Conservation (phyloP, 2,113 vertebrate species). For the Melanocharis versteri region DNA sequence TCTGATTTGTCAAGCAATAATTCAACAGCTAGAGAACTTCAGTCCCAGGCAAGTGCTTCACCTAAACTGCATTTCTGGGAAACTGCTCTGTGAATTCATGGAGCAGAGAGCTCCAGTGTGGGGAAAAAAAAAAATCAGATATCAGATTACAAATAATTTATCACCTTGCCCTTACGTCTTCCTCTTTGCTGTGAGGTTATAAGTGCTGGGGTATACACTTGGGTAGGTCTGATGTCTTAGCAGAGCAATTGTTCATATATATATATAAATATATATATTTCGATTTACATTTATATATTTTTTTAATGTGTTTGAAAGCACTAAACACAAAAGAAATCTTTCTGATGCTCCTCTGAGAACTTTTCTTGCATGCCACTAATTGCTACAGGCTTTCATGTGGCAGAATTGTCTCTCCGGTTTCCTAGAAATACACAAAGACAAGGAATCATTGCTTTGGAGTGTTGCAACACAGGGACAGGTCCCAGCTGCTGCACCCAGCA, state of each 20-base stretch:
- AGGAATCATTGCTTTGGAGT: background rate
- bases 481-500: background rate
- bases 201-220: background rate
- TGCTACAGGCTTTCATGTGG: background rate
- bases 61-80: background rate
- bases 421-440: background rate
- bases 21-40: background rate
- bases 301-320: background rate
- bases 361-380: background rate
- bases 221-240: background rate
- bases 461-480: accelerated
- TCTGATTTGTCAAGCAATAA: background rate
- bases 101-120: background rate
- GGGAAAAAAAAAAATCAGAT: background rate
- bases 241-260: background rate
- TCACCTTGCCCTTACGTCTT: background rate
- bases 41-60: background rate
- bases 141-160: background rate
- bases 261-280: background rate
- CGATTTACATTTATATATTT: no score
- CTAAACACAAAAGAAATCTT: background rate
- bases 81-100: background rate
- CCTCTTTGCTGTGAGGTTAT: background rate
- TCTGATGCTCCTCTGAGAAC: background rate
- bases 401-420: background rate